Base-by-base conservation (phyloP, 2,888 invertebrate genomes). In the Lepidonotus clava region DNA sequence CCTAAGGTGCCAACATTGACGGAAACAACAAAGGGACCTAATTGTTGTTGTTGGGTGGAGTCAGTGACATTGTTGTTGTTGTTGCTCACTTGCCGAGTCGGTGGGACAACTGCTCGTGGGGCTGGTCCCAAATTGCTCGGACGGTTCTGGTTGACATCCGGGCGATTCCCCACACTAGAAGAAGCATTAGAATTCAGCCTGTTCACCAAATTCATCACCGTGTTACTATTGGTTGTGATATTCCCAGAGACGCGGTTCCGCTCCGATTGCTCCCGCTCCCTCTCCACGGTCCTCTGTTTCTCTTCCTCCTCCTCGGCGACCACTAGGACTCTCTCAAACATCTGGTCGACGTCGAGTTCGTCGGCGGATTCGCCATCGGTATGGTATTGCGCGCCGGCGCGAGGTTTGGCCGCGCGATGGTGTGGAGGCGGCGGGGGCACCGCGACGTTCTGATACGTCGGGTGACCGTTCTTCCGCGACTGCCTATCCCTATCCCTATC, bases 1-100 rank as follows among this genome's bases (percentile, higher is more conserved):
- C 32, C 21, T 4, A 84, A 40, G 0, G 84, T 46, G 6, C 66
- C 85, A 0, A 85, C 71, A 46, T 85, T 67, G 14, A 85, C 85
- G 5, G 85, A 85, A 8, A 71, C 71, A 6, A 85, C 85, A 71
- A 85, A 85, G 28, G 85, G 85, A 18, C 85, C 85, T n/a, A 51
- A 21, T 6, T 61, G 32, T 6, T 61, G 32, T 6, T 14, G 5
- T 32, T 18, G 5, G 34, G 46, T 28, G 11, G 14, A 6, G 46
- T 18, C 46, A 0, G 53, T 51, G 38, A 8, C n/a, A 24, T 83
- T 83, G 83, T 83, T 83, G 53, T 83, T 83, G 46, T 80, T 80
- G 83, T 56, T 83, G 34, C 38, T 83, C 6, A 40, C 32, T 0
- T 85, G 85, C 36, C 61, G 1, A 32, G 46, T 85, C 14, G 85